phyloP scores from a whole-genome alignment of 1,140 invertebrate species.

The Drosophila ambigua region DNA sequence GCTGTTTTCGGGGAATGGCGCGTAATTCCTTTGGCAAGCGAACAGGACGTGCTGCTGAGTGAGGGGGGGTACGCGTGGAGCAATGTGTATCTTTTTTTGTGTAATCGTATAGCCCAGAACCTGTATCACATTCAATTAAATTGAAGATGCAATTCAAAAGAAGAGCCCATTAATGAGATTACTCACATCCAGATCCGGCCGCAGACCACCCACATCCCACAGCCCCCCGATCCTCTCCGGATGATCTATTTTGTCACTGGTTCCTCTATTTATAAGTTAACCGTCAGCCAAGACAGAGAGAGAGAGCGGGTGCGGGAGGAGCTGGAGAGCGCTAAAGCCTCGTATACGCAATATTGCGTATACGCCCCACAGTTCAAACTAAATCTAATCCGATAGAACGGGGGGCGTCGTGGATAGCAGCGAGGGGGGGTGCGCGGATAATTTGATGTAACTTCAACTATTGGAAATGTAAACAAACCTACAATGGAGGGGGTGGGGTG shows the following conservation, averaged over 20 bases:
- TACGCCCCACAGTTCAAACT: conserved; percentile 30
- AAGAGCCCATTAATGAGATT: background rate
- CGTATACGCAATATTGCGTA: conserved; percentile 65
- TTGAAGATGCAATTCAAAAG: conserved; percentile 3
- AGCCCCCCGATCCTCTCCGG: conserved; percentile 11
- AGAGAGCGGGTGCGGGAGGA: background rate
- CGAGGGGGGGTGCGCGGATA: too few relatives aligned
- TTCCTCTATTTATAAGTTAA: conserved; percentile 60
- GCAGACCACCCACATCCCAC: background rate
- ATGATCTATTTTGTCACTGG: conserved; percentile 35
- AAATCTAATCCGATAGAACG: conserved; percentile 9
- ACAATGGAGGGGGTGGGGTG: background rate
- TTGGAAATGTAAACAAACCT: conserved; percentile 50
- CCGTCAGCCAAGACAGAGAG: background rate
- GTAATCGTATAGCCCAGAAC: conserved; percentile 17
- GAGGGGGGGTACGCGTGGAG: background rate
- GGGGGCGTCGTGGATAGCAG: background rate
- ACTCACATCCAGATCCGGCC: too few relatives aligned
- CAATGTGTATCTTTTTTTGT: background rate
- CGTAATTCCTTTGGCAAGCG: conserved; percentile 2
- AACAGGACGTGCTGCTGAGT: background rate
- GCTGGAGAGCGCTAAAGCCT: background rate
- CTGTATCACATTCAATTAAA: conserved; percentile 18
- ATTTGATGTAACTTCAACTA: conserved; percentile 41
- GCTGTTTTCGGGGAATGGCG: conserved; percentile 12